These are phyloP conservation scores for Tonatia bakeri DNA, from an alignment of 2,113 vertebrate species.

Conservation along the genomic window DNA sequence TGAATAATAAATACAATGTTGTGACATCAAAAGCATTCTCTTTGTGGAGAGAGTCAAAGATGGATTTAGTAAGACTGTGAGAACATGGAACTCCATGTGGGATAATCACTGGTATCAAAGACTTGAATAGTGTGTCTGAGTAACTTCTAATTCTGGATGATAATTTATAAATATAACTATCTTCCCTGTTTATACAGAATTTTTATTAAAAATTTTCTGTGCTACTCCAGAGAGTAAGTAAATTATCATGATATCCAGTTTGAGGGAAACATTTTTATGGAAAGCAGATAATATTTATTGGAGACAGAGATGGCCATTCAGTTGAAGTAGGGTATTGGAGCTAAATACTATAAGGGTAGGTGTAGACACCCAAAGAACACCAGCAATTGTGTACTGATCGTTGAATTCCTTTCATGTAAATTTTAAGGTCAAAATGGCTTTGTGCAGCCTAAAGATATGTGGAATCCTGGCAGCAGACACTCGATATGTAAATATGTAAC, in stretches of 20 bases:
- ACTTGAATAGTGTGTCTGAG: background rate
- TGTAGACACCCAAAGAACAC: background rate
- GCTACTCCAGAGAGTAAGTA: background rate
- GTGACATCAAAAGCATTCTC: background rate
- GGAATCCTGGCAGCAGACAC: background rate
- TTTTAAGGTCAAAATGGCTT: background rate
- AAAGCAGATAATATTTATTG: background rate
- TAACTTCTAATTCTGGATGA: background rate
- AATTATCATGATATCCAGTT: background rate
- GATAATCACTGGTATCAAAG: background rate
- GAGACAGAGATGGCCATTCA: background rate
- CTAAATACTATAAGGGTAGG: background rate
- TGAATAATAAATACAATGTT: background rate
- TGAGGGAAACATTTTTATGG: background rate
- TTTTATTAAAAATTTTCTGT: background rate
- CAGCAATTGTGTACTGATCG: background rate
- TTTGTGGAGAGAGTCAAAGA: background rate
- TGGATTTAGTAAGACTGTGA: background rate
- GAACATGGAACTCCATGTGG: background rate
- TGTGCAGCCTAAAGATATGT: background rate
- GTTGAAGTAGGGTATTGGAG: background rate
- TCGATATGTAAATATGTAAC: background rate
- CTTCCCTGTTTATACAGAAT: background rate
- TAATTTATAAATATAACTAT: background rate
- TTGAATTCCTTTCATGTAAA: background rate